These are phyloP conservation scores for Chrysolina americana DNA, from an alignment of 2,888 invertebrate genomes.

Conservation along the genomic window DNA sequence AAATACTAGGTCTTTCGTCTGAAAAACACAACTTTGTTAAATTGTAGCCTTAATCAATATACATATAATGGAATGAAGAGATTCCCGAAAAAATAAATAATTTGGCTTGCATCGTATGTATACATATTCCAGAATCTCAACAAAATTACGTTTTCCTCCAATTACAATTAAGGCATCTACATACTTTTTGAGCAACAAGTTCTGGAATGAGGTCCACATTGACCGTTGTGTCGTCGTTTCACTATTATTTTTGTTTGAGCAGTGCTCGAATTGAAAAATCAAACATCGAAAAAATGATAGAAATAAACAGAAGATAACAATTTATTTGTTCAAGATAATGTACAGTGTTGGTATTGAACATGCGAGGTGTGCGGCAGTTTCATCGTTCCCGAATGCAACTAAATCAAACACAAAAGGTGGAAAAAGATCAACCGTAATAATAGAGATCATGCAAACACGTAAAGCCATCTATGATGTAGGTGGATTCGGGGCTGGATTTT, in stretches of 20 bases:
- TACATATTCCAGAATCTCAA: too few species aligned
- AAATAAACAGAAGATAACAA: conserved; percentile 64
- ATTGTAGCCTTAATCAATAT: too few species aligned
- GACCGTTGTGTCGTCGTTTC: background rate
- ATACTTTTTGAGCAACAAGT: conserved; percentile 48
- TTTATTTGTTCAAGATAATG: conserved; percentile 57
- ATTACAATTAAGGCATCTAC: too few species aligned
- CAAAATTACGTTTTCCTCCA: too few species aligned
- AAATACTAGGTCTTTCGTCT: too few species aligned
- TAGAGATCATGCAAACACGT: conserved; percentile 60
- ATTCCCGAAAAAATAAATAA: too few species aligned
- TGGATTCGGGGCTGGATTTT: conserved; percentile 51
- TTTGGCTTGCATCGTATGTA: too few species aligned
- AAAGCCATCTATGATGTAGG: conserved; percentile 61
- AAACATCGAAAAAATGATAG: conserved; percentile 14
- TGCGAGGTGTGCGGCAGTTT: conserved; percentile 64
- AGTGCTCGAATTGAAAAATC: background rate
- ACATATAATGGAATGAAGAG: too few species aligned
- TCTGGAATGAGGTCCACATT: conserved; percentile 65
- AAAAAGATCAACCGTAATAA: conserved; percentile 27
- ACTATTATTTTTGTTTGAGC: background rate
- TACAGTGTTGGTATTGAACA: conserved; percentile 55
- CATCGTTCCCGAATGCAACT: conserved; percentile 55
- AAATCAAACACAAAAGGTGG: conserved; percentile 29
- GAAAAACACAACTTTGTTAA: too few species aligned